Evolutionary conservation across 92 coral and sea anemone genomes (phyloP).

Genomic region (Pocillopora grandis): DNA sequence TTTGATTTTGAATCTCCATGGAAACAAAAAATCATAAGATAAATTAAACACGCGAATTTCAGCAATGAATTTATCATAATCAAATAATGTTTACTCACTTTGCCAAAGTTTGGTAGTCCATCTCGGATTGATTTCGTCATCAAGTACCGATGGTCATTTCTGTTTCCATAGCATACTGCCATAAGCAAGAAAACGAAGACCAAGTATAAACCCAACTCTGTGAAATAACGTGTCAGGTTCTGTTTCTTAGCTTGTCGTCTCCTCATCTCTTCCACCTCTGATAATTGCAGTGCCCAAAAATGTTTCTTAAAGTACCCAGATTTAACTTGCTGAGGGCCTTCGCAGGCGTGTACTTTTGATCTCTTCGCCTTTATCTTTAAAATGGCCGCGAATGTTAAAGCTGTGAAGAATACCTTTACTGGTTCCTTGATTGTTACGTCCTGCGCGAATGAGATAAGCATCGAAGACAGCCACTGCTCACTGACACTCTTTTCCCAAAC

Average conservation of each 20-base stretch:
- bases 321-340: not conserved
- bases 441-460: constrained; percentile 50
- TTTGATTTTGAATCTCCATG: too few species aligned
- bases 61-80: too few species aligned
- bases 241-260: not conserved
- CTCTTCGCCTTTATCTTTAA: too few species aligned
- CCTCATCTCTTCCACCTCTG: constrained; percentile 28
- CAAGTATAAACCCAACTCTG: constrained; percentile 36
- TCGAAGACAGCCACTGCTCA: constrained; percentile 62
- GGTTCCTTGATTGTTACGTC: constrained; percentile 52
- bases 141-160: constrained; percentile 23
- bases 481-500: not conserved
- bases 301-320: not conserved
- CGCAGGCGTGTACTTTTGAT: too few species aligned
- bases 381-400: constrained; percentile 24
- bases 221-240: not conserved
- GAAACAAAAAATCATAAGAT: too few species aligned
- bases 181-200: constrained; percentile 32
- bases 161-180: constrained; percentile 19
- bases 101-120: not conserved
- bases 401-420: constrained; percentile 38
- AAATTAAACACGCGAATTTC: too few species aligned
- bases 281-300: not conserved
- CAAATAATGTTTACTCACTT: too few species aligned
- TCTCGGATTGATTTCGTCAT: constrained; percentile 41